Evolutionary conservation across 2,888 invertebrate genomes (phyloP).

Genomic region (Apamea epomidion): DNA sequence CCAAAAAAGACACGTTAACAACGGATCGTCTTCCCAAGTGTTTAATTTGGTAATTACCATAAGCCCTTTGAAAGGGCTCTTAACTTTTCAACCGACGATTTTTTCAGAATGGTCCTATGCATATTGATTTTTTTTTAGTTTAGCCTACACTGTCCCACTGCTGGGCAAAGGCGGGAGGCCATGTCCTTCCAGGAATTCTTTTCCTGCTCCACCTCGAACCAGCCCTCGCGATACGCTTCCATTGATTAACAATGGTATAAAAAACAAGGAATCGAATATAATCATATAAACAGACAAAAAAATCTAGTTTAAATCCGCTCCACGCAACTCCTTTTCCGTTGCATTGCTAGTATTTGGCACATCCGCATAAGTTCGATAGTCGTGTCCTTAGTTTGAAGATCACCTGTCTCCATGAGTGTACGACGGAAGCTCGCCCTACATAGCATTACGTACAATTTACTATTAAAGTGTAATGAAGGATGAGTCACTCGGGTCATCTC

Average conservation of each 20-base stretch:
- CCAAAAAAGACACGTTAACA: not conserved
- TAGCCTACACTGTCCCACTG: too few relatives aligned
- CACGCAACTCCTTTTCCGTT: not conserved
- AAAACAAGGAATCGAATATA: too few relatives aligned
- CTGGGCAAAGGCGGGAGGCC: too few relatives aligned
- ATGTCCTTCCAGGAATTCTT: too few relatives aligned
- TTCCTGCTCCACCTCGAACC: too few relatives aligned
- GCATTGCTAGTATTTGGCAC: slow-evolving; percentile 35
- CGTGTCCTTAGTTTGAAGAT: slow-evolving; percentile 15
- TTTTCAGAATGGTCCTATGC: too few relatives aligned
- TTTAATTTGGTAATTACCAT: not conserved
- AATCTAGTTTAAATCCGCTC: not conserved
- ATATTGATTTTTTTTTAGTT: too few relatives aligned
- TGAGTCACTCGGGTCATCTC: slow-evolving; percentile 44
- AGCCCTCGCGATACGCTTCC: too few relatives aligned
- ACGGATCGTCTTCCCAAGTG: not conserved
- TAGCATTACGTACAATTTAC: not conserved
- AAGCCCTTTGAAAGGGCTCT: not conserved
- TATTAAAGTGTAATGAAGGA: slow-evolving; percentile 18
- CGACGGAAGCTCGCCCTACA: slow-evolving; percentile 27
- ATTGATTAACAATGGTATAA: not conserved
- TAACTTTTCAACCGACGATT: not conserved
- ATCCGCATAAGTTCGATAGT: slow-evolving; percentile 42
- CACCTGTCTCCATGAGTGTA: slow-evolving; percentile 22
- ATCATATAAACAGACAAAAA: not conserved